phyloP scores from a whole-genome alignment of 1,140 invertebrate genomes.

The Oppia nitens region DNA sequence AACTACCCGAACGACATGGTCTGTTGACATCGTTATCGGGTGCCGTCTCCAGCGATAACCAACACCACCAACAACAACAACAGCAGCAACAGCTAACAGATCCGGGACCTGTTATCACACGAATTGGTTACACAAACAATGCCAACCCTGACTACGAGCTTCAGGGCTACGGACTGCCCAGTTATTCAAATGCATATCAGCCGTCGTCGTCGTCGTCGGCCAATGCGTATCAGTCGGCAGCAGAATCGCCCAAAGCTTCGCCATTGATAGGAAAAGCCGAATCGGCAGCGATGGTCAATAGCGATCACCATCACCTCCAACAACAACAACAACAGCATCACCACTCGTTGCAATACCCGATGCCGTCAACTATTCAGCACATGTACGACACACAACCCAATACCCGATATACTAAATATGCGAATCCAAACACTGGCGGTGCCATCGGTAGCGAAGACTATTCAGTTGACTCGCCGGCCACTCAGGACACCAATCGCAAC shows the following conservation, averaged over 20 bases:
- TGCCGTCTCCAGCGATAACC: background rate
- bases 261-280: too few species aligned
- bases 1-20: background rate
- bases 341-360: too few species aligned
- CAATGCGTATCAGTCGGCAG: background rate
- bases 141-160: background rate
- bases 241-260: background rate
- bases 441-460: background rate
- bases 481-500: background rate
- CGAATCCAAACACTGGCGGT: background rate
- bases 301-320: too few species aligned
- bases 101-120: background rate
- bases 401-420: background rate
- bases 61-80: constrained; percentile 5
- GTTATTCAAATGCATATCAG: background rate
- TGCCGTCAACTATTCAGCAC: too few species aligned
- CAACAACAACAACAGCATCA: too few species aligned
- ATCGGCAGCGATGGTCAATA: too few species aligned
- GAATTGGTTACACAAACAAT: constrained; percentile 6
- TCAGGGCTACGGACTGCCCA: background rate
- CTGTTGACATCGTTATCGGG: background rate
- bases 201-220: background rate
- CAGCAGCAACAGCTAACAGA: background rate
- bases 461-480: background rate
- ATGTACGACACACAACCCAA: background rate